A percentile compares a stretch with the other conserved stretches of the same genome.
Conservation (phyloP, 2,888 invertebrate genomes). For the Leucoma salicis region DNA sequence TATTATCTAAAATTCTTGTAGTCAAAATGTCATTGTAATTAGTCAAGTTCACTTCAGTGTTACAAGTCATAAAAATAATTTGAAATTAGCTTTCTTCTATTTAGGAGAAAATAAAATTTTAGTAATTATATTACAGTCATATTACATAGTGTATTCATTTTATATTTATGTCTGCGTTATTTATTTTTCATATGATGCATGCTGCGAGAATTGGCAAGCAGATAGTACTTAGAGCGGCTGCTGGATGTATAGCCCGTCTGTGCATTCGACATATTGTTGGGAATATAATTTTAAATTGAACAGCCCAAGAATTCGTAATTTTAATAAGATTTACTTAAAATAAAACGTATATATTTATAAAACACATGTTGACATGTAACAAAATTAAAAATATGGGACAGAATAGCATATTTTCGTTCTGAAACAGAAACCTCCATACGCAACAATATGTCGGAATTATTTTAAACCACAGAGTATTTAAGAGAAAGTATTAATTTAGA, state of each 20-base stretch:
- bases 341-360: background rate
- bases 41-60: conserved; percentile 21
- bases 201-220: conserved; percentile 29
- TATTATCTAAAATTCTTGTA: conserved; percentile 29
- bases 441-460: conserved; percentile 35
- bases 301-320: background rate
- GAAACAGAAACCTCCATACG: conserved; percentile 2
- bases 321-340: background rate
- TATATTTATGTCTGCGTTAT: conserved; percentile 32
- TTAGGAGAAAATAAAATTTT: conserved; percentile 22
- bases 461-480: conserved; percentile 52
- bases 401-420: background rate
- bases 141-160: conserved; percentile 18
- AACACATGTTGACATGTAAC: background rate
- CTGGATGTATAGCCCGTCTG: conserved; percentile 13
- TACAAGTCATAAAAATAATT: conserved; percentile 20
- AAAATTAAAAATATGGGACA: background rate
- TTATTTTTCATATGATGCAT: conserved; percentile 31
- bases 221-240: conserved; percentile 36
- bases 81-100: conserved; percentile 12
- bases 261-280: conserved; percentile 28
- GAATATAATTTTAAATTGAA: background rate
- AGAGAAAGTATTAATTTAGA: conserved; percentile 63
- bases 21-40: conserved; percentile 21
- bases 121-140: conserved; percentile 28